Conservation (phyloP, 2,797 vertebrate genomes). For the Eupleurogrammus muticus region DNA sequence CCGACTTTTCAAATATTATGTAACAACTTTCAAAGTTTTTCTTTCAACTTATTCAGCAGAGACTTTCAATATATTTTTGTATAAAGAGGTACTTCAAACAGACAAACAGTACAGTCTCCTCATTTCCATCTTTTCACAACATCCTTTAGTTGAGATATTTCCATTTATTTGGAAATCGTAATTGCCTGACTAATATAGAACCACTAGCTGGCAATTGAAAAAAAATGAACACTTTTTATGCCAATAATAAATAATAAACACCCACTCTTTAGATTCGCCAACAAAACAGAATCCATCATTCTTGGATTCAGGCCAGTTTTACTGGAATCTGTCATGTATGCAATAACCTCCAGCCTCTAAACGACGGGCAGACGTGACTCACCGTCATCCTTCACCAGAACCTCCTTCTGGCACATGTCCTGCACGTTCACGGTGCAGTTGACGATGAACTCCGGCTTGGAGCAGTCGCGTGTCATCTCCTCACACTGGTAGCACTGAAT, state of each 20-base stretch:
- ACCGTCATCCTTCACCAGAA: conserved; percentile 96
- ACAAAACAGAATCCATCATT: conserved; percentile 3
- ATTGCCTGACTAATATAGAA: not conserved
- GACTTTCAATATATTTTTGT: no score
- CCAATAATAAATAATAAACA: conserved; percentile 8
- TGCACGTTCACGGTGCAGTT: conserved; percentile 99
- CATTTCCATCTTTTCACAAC: no score
- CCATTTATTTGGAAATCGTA: no score
- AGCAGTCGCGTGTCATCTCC: conserved; percentile 94
- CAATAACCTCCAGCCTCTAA: no score
- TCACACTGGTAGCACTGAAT: conserved; percentile 99
- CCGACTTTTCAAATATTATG: no score
- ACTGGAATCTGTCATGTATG: not conserved
- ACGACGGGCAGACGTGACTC: conserved; percentile 52
- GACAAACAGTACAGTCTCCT: no score
- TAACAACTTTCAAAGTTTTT: no score
- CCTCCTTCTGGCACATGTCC: conserved; percentile 98
- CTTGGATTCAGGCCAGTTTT: not conserved
- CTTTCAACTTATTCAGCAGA: no score
- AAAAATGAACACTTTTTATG: conserved; percentile 2
- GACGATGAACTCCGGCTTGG: conserved; percentile 93
- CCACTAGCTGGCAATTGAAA: not conserved
- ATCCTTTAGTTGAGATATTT: no score
- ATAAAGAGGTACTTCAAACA: no score
- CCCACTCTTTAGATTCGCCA: conserved; percentile 9